A percentile compares a stretch with the other conserved stretches of the same genome.
phyloP scores from a whole-genome alignment of 1,140 invertebrate genomes.

The Heliconius congener region DNA sequence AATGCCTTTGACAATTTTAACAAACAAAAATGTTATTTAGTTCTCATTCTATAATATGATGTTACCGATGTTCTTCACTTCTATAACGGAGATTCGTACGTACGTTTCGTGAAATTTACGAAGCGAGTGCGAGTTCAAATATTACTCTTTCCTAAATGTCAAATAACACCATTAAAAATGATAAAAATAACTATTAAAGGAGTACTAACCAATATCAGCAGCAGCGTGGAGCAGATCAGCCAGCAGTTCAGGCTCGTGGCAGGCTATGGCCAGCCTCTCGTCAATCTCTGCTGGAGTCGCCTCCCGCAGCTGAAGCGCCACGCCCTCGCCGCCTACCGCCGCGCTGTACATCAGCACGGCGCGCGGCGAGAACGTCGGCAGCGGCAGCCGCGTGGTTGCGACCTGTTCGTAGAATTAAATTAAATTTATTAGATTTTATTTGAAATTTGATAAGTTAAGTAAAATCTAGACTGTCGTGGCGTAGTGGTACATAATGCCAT shows the following conservation, averaged over 20 bases:
- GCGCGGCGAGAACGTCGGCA: conserved; percentile 80
- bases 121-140: too few relatives aligned
- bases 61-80: too few relatives aligned
- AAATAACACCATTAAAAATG: too few relatives aligned
- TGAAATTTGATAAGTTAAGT: too few relatives aligned
- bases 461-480: too few relatives aligned
- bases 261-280: conserved; percentile 81
- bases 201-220: conserved; percentile 61
- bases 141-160: too few relatives aligned
- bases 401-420: conserved; percentile 48
- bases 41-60: too few relatives aligned
- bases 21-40: too few relatives aligned
- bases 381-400: conserved; percentile 74
- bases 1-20: not conserved
- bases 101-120: too few relatives aligned
- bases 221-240: conserved; percentile 69
- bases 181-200: not conserved
- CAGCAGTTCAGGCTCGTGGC: conserved; percentile 82
- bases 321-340: conserved; percentile 82
- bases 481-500: too few relatives aligned
- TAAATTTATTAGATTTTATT: not conserved
- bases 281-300: conserved; percentile 75
- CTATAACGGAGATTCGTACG: too few relatives aligned
- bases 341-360: conserved; percentile 84
- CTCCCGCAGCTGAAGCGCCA: conserved; percentile 81